Evolutionary conservation across 2,888 invertebrate genomes (phyloP).

Genomic region (Dicyrtoma fusca): DNA sequence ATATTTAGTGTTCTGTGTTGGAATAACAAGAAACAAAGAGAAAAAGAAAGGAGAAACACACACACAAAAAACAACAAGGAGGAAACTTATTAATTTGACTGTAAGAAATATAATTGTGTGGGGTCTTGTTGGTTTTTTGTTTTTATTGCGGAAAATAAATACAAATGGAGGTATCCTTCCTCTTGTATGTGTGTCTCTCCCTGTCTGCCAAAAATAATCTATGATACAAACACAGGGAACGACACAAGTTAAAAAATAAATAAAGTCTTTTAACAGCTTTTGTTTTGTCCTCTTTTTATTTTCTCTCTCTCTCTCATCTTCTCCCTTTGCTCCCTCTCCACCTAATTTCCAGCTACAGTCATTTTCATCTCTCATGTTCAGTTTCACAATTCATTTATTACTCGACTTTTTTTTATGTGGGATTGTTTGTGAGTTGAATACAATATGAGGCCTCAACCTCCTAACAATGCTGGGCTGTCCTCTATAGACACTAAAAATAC

Average conservation of each 20-base stretch:
- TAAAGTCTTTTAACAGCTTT: slow-evolving; percentile 12
- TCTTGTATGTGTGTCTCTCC: too few relatives aligned
- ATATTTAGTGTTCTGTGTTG: too few relatives aligned
- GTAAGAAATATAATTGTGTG: too few relatives aligned
- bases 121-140: too few relatives aligned
- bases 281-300: slow-evolving; percentile 1
- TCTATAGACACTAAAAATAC: background rate
- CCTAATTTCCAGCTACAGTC: slow-evolving; percentile 7
- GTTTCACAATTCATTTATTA: slow-evolving; percentile 22
- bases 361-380: slow-evolving; percentile 14
- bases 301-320: background rate
- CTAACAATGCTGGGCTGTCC: background rate
- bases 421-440: slow-evolving; percentile 19
- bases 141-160: too few relatives aligned
- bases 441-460: slow-evolving; percentile 9
- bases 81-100: too few relatives aligned
- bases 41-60: too few relatives aligned
- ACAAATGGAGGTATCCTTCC: background rate
- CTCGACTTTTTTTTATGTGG: slow-evolving; percentile 8
- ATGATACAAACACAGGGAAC: background rate
- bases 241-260: slow-evolving; percentile 12
- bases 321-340: background rate
- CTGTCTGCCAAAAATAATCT: slow-evolving; percentile 24
- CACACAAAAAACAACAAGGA: too few relatives aligned
- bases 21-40: too few relatives aligned